Percentiles rank a stretch among this genome's conserved stretches.
phyloP scores from a whole-genome alignment of 2,797 vertebrate species.

The Tokudaia muenninki region DNA sequence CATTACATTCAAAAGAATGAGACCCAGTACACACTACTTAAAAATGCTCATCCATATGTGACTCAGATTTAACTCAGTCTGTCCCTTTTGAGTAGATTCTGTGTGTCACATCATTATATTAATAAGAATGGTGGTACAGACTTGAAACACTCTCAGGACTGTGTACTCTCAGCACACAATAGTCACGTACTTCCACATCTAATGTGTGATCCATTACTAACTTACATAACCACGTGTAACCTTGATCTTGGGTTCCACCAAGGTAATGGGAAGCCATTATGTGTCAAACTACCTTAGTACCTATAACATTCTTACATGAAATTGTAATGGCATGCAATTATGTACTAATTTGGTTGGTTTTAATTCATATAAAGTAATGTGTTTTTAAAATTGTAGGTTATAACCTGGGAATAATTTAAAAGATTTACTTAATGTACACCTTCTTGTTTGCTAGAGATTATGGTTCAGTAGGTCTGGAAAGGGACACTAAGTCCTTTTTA shows the following conservation, averaged over 20 bases:
- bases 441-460: neutral
- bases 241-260: neutral
- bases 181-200: neutral
- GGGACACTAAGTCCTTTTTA: neutral
- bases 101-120: neutral
- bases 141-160: neutral
- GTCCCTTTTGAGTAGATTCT: neutral
- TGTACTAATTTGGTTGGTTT: neutral
- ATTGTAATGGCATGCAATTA: neutral
- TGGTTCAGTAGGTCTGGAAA: neutral
- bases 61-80: neutral
- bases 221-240: neutral
- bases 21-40: neutral
- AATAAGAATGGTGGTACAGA: neutral
- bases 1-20: neutral
- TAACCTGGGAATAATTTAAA: neutral
- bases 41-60: neutral
- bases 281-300: neutral
- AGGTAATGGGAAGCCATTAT: neutral
- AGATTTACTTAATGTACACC: neutral
- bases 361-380: neutral
- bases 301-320: neutral
- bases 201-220: neutral
- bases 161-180: neutral
- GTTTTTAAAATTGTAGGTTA: slow-evolving; percentile 11